Evolutionary conservation across 1,140 invertebrate species (phyloP).

Genomic region (Caligus rogercresseyi): DNA sequence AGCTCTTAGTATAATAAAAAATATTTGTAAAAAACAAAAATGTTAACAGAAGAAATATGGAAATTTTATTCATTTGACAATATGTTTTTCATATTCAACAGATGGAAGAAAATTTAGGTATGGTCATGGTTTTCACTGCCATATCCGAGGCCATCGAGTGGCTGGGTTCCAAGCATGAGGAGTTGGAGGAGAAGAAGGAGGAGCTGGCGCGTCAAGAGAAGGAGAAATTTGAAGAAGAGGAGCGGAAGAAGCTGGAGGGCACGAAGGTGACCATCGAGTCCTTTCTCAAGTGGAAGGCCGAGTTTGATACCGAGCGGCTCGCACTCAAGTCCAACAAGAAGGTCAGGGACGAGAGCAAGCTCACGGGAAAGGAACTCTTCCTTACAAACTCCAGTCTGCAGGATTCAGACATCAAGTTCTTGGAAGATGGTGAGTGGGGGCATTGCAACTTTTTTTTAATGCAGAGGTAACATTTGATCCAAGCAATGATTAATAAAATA

Average conservation of each 20-base stretch:
- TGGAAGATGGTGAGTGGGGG: slow-evolving; percentile 56
- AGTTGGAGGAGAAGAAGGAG: slow-evolving; percentile 47
- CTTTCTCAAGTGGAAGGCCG: slow-evolving; percentile 83
- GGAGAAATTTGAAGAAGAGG: slow-evolving; percentile 62
- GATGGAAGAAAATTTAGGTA: slow-evolving; percentile 75
- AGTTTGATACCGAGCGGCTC: slow-evolving; percentile 76
- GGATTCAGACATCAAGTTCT: slow-evolving; percentile 86
- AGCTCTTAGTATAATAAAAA: too few species aligned
- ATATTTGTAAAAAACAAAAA: too few species aligned
- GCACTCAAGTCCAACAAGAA: slow-evolving; percentile 52
- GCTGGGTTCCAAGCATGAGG: slow-evolving; percentile 65
- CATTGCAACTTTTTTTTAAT: background rate
- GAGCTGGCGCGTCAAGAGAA: slow-evolving; percentile 46
- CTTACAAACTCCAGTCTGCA: slow-evolving; percentile 72
- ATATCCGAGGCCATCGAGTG: slow-evolving; percentile 81
- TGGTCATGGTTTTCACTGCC: slow-evolving; percentile 91
- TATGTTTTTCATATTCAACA: slow-evolving; percentile 28
- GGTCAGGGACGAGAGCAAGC: slow-evolving; percentile 33
- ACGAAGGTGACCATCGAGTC: slow-evolving; percentile 79
- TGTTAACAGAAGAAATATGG: too few species aligned
- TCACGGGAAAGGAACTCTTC: slow-evolving; percentile 66
- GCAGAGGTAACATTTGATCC: slow-evolving; percentile 9
- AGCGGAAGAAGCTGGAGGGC: slow-evolving; percentile 87
- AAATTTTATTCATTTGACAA: slow-evolving; percentile 5
- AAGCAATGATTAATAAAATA: slow-evolving; percentile 20